Evolutionary conservation across 2,113 vertebrate species (phyloP).

Genomic region (Origma solitaria): DNA sequence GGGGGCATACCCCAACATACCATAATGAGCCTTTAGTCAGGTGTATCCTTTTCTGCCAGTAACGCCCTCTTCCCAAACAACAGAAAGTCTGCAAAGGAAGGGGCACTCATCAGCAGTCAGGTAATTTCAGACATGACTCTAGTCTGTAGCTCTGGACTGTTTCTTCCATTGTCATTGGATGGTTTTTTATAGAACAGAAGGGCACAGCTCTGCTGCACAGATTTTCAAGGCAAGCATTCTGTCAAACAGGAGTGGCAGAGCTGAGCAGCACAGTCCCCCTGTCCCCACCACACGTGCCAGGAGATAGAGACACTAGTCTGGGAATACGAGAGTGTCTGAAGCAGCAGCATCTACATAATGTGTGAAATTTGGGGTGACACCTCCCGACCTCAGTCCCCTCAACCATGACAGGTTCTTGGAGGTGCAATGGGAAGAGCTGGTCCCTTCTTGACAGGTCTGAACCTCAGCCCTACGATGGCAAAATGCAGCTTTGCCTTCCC

Average conservation of each 20-base stretch:
- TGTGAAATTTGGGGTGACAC: background rate
- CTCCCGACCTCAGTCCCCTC: background rate
- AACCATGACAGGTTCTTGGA: background rate
- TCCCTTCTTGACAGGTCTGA: background rate
- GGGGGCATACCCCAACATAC: too few relatives aligned
- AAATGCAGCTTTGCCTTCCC: background rate
- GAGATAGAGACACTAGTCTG: background rate
- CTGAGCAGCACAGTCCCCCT: background rate
- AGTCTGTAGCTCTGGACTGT: background rate
- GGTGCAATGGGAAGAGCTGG: background rate
- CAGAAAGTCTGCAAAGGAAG: background rate
- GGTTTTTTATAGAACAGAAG: background rate
- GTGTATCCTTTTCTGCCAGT: background rate
- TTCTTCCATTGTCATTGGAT: background rate
- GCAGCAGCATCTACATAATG: background rate
- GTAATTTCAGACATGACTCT: background rate
- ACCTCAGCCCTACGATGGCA: background rate
- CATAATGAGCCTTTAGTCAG: background rate
- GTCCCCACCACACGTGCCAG: accelerated
- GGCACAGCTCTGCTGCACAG: background rate
- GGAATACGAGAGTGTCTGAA: background rate
- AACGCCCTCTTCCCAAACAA: background rate
- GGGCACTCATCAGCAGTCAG: background rate
- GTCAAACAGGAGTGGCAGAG: background rate
- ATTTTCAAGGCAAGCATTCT: background rate